Evolutionary conservation across 2,888 invertebrate species (phyloP).

Genomic region (Deroplatys truncata): DNA sequence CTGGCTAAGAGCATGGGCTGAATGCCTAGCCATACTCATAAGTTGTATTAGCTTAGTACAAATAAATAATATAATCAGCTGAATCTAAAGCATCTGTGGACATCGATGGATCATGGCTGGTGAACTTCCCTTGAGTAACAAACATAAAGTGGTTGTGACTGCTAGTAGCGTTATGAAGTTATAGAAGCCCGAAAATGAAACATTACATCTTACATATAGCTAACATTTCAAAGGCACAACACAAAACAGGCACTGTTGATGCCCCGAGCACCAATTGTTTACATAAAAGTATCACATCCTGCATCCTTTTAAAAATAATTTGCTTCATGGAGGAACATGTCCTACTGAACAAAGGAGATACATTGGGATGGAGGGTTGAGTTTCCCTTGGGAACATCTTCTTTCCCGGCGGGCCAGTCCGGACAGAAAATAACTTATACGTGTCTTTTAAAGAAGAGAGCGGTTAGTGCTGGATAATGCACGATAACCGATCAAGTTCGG

Average conservation of each 20-base stretch:
- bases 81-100: too few relatives aligned
- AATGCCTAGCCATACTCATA: too few relatives aligned
- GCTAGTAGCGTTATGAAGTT: too few relatives aligned
- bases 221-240: neutral
- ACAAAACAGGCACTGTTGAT: neutral
- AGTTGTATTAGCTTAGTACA: too few relatives aligned
- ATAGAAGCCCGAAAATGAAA: too few relatives aligned
- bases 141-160: too few relatives aligned
- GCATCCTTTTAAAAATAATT: neutral
- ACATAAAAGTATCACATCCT: neutral
- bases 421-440: neutral
- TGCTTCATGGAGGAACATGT: neutral
- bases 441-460: neutral
- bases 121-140: too few relatives aligned
- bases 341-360: neutral
- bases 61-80: too few relatives aligned
- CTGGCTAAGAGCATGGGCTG: too few relatives aligned
- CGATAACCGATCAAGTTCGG: neutral
- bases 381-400: neutral
- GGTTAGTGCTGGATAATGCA: neutral
- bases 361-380: neutral
- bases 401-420: neutral
- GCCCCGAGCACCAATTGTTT: neutral
- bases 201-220: neutral
- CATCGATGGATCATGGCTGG: too few relatives aligned